Evolutionary conservation across 2,797 vertebrate species (phyloP), one percentile per base, ranked within the genome.

Genomic region (Orestias chungarensis): DNA sequence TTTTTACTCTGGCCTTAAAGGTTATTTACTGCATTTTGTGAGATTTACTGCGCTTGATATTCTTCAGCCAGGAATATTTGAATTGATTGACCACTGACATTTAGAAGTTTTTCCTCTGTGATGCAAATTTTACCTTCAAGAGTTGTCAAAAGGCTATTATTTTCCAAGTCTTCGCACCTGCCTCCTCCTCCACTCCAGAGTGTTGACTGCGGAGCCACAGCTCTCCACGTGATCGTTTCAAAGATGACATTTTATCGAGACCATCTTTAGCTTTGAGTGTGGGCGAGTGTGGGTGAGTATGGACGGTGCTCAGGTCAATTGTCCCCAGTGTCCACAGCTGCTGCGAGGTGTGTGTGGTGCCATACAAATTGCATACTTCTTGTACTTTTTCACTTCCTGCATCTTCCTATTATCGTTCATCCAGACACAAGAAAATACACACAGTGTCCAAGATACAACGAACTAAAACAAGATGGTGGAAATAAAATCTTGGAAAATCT

Each of bases 81-180:
- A 91, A 88, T 86, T 92, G 92, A 93, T 91, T 91, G 93, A 91
- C 90, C 88, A 83, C 80, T 95, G 93, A 91, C 93, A 94, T 95
- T 95, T 94, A 74, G 67, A 86, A 75, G 82, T 84, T 83, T 82
- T 47, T 66, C 17, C 71, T 79, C 81, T 93, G 80, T 91, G 89
- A 93, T 94, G 91, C 90, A 92, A 92, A 93, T 93, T 88, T 79
- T 67, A 88, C 82, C 82, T 81, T 68, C 42, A 79, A 79, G 84
- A 89, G 83, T 84, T 78, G 86, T 77, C 79, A 83, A 54, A 93
- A 93, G 90, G 90, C 75, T 91, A 89, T 86, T 86, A 84, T 90
- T 91, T 91, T 93, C 89, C 93, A 91, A 91, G 90, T 82, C 78
- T 82, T 87, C 86, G 73, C 86, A 87, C 79, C 90, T 86, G 87